A percentile compares a stretch with the other conserved stretches of the same genome.
Conservation (phyloP, 2,113 vertebrate species). For the Lampris incognitus region DNA sequence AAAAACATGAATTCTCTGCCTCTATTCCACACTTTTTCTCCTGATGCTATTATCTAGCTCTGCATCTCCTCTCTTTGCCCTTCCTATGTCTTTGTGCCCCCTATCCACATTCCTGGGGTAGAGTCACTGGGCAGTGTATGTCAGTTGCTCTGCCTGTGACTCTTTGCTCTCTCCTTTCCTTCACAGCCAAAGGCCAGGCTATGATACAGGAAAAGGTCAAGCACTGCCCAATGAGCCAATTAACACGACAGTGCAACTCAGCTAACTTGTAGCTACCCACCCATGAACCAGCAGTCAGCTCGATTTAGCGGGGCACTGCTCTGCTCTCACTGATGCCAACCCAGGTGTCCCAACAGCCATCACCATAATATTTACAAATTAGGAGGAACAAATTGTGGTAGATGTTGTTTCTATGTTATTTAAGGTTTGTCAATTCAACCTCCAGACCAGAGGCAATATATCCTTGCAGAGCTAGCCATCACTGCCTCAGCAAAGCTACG, state of each 20-base stretch:
- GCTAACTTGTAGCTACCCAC: background rate
- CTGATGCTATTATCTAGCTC: too few species aligned
- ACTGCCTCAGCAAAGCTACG: too few species aligned
- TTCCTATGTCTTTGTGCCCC: too few species aligned
- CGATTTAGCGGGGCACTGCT: too few species aligned
- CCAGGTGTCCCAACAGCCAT: background rate
- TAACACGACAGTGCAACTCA: conserved; percentile 2
- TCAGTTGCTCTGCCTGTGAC: background rate
- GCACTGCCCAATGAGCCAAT: conserved; percentile 27
- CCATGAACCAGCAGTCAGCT: background rate
- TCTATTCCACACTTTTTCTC: too few species aligned
- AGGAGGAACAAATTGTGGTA: background rate
- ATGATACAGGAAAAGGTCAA: conserved; percentile 12
- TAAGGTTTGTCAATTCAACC: background rate
- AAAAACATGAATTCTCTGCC: too few species aligned
- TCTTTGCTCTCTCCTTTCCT: background rate
- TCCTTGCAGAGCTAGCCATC: background rate
- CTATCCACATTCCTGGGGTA: background rate
- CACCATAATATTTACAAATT: background rate
- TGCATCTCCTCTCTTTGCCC: too few species aligned
- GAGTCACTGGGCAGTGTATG: background rate
- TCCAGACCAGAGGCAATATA: background rate
- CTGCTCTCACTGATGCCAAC: background rate
- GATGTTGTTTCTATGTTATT: background rate
- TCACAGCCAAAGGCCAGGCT: background rate